phyloP scores from a whole-genome alignment of 1,140 invertebrate species.

The Bombus superbus region DNA sequence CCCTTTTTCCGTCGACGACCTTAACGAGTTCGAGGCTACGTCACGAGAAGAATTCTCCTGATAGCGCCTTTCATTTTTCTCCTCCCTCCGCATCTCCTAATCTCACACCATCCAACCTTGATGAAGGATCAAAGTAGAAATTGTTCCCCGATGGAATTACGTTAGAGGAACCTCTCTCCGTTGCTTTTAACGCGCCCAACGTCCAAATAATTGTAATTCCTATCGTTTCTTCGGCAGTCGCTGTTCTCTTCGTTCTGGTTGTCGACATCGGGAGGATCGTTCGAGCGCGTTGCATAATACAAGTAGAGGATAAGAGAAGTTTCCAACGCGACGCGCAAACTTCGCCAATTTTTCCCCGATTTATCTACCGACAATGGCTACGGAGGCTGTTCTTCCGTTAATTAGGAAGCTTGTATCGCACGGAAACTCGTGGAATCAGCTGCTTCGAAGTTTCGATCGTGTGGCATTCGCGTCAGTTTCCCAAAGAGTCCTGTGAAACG shows the following conservation, averaged over 20 bases:
- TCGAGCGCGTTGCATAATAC: neutral
- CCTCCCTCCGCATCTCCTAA: neutral
- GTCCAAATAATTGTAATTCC: conserved; percentile 12
- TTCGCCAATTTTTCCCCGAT: neutral
- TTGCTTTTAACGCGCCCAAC: neutral
- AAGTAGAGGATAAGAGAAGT: neutral
- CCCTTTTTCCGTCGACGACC: conserved; percentile 43
- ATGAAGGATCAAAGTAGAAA: conserved; percentile 42
- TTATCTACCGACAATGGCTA: neutral
- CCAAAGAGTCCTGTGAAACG: neutral
- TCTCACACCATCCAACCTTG: neutral
- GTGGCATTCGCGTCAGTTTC: neutral
- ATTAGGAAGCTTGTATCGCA: neutral
- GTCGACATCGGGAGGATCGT: neutral
- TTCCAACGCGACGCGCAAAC: neutral
- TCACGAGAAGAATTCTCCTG: conserved; percentile 12
- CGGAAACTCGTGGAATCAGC: too few relatives aligned
- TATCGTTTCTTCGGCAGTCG: neutral
- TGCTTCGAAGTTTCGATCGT: neutral
- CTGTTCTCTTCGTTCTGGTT: neutral
- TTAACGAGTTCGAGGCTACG: conserved; percentile 70
- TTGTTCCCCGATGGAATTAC: conserved; percentile 41
- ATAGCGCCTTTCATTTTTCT: conserved; percentile 31
- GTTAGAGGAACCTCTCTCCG: neutral
- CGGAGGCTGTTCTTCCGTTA: neutral